Base-by-base conservation (phyloP, 2,113 vertebrate species). In the Thamnaconus septentrionalis region DNA sequence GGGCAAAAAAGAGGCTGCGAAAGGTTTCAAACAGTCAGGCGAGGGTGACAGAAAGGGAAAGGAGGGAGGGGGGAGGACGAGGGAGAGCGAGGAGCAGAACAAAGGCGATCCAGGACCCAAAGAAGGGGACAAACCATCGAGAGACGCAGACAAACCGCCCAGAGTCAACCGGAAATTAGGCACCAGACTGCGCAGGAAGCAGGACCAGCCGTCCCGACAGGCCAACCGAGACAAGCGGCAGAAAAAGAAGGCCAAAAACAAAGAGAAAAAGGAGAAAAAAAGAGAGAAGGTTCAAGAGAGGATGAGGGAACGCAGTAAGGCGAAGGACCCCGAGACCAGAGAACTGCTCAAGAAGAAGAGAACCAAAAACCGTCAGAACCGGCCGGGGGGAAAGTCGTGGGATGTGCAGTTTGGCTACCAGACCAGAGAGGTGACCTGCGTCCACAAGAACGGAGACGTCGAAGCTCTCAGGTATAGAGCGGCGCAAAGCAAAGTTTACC, bases 281-380 rank as follows among this genome's bases (percentile, higher is more conserved):
- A 73, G 82, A 57, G 77, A 81, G 45, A 82, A 81, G 57, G 90
- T 81, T 47, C 92, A 87, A 70, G 77, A 85, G 41, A 79, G 80
- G 56, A 52, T 91, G 18, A 89, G 92, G 57, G 92, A 93, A 44
- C 94, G 90, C 54, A 83, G 78, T 0, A 83, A 86, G 42, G 77
- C 92, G 4, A 95, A 89, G 64, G 95, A 99, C 48, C 94, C 94
- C 0, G 95, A 96, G 69, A 94, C 96, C 64, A 91, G 88, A 0
- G 96, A 98, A 39, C 92, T 98, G 11, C 93, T 98, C 69, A 97
- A 98, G 82, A 97, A 95, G 70, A 98, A 96, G 81, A 94, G 95
- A 55, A 96, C 87, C 49, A 90, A 92, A 59, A 99, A 98, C 59
- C 92, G 95, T 1, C 94, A 96, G 76, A 97, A 94, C 71, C 92